Evolutionary conservation across 1,140 invertebrate genomes (phyloP).

Genomic region (Philopotamus ludificatus): DNA sequence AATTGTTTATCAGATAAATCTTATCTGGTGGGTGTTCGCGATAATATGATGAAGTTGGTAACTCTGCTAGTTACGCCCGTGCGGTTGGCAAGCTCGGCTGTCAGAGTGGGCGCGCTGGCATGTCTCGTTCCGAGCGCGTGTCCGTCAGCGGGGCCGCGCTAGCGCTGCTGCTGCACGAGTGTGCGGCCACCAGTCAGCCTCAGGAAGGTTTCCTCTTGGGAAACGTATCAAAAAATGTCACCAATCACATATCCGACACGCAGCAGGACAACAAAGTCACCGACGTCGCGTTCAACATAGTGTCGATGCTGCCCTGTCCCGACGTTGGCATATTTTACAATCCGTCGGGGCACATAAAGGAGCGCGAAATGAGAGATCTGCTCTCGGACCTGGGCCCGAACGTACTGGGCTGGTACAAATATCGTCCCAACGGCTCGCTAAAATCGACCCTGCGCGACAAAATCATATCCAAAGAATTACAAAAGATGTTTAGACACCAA

Average conservation of each 20-base stretch:
- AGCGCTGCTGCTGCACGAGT: constrained; percentile 64
- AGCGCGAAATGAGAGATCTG: constrained; percentile 54
- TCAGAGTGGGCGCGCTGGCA: constrained; percentile 24
- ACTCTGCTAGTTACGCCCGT: no score
- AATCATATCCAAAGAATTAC: constrained; percentile 59
- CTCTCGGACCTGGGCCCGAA: constrained; percentile 55
- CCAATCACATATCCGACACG: constrained; percentile 65
- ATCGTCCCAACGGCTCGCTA: constrained; percentile 55
- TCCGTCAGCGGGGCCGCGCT: constrained; percentile 60
- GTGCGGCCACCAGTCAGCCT: constrained; percentile 57
- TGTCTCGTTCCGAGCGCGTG: constrained; percentile 54
- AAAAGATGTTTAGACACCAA: constrained; percentile 56
- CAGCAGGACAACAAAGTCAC: constrained; percentile 59
- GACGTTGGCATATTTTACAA: constrained; percentile 57
- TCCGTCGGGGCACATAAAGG: constrained; percentile 56
- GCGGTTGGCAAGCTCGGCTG: no score
- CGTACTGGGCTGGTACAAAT: constrained; percentile 66
- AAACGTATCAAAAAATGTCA: constrained; percentile 58
- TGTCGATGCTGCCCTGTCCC: constrained; percentile 58
- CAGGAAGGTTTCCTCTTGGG: constrained; percentile 68
- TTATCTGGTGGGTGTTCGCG: no score
- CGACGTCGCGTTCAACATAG: constrained; percentile 60
- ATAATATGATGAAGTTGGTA: no score
- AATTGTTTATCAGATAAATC: no score
- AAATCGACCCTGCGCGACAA: constrained; percentile 58